Evolutionary conservation across 1,140 invertebrate genomes (phyloP).

Genomic region (Drosophila lowei): DNA sequence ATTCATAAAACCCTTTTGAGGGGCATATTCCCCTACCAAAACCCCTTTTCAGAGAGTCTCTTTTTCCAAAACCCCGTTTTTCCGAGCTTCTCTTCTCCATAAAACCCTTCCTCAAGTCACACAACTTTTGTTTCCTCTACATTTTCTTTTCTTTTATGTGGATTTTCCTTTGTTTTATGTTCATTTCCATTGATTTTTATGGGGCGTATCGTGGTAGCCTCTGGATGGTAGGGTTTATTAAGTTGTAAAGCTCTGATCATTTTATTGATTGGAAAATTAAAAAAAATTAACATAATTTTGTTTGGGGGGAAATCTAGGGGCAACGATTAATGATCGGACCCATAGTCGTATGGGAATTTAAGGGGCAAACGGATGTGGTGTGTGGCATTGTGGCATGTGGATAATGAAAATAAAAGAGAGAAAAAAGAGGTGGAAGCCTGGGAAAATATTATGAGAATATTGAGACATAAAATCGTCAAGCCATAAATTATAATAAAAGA

Average conservation of each 20-base stretch:
- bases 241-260: slow-evolving; percentile 1
- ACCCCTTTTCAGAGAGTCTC: too few species aligned
- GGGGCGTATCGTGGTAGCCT: slow-evolving; percentile 35
- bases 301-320: background rate
- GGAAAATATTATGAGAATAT: slow-evolving; percentile 6
- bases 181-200: slow-evolving; percentile 17
- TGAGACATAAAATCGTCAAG: slow-evolving; percentile 1
- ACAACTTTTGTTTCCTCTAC: too few species aligned
- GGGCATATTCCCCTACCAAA: slow-evolving; percentile 2
- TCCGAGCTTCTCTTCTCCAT: too few species aligned
- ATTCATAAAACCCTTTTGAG: background rate
- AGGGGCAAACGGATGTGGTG: slow-evolving; percentile 36
- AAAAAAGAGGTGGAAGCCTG: slow-evolving; percentile 4
- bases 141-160: slow-evolving; percentile 26
- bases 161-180: slow-evolving; percentile 14
- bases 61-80: too few species aligned
- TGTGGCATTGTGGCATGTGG: slow-evolving; percentile 1
- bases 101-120: background rate
- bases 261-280: slow-evolving; percentile 13
- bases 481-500: background rate
- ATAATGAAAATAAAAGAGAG: background rate
- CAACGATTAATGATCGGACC: slow-evolving; percentile 30
- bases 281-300: slow-evolving; percentile 47
- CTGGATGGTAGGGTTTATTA: slow-evolving; percentile 3
- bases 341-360: slow-evolving; percentile 14